Evolutionary conservation across 2,113 vertebrate genomes (phyloP), one percentile per base, ranked within the genome.

Genomic region (Scatophagus argus): DNA sequence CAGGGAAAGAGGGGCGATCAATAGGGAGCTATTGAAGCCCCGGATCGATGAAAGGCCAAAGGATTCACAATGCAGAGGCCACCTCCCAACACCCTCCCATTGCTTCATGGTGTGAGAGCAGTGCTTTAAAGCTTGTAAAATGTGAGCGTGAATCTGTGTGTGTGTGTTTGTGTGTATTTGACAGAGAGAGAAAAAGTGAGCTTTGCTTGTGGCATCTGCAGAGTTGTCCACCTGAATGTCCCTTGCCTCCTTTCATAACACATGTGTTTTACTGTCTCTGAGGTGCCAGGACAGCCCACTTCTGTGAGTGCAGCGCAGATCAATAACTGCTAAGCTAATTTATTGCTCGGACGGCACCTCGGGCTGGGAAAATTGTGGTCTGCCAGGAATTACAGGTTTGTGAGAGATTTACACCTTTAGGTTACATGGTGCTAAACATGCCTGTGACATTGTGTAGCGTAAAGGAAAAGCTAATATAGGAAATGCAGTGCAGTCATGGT

Each of bases 1-100:
- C 75, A 66, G 72, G 83, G 72, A 79, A 68, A 91, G 76, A 86
- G 65, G 54, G 74, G 41, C 60, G 36, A 89, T 93, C 91, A 56
- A 93, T 92, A 77, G n/a, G 12, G 47, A 77, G 83, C 81, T 80
- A 85, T 78, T 88, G 82, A 83, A 87, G 81, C 70, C 75, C 56
- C 1, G 49, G 70, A 81, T 91, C 77, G 5, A 90, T 88, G 49
- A 88, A 49, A 85, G 77, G 82, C 82, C 88, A 90, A 77, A 83
- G 82, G 66, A 85, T 83, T 87, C 85, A 84, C 86, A 82, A 75
- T 70, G 78, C 83, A 81, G 81, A 65, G 59, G 69, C 80, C 75
- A 38, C 78, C 72, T 60, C 67, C 79, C 58, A 65, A 55, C 65
- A 60, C 39, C 58, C 75, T 55, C 62, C 66, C 39, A 49, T 67